Evolutionary conservation across 2,113 vertebrate genomes (phyloP).

Genomic region (Notechis scutatus): DNA sequence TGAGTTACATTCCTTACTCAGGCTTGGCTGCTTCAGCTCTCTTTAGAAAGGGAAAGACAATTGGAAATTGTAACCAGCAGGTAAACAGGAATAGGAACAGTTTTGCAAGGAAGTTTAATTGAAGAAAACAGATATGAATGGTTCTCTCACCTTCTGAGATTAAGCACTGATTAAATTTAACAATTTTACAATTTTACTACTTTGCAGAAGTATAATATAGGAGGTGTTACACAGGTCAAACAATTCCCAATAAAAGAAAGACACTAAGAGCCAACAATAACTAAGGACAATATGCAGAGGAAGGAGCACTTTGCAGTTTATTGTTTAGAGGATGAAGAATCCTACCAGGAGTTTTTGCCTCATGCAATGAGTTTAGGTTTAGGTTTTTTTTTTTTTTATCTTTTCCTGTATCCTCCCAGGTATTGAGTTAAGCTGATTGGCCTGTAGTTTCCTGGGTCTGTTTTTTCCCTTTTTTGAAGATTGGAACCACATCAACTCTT

Average conservation of each 20-base stretch:
- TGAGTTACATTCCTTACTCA: not conserved
- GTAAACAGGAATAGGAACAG: not conserved
- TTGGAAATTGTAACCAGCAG: not conserved
- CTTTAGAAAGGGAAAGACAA: not conserved
- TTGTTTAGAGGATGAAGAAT: not conserved
- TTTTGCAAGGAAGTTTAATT: not conserved
- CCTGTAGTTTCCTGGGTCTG: too few relatives aligned
- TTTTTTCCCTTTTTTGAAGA: too few relatives aligned
- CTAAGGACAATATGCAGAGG: not conserved
- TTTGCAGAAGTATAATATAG: not conserved
- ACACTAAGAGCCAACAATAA: not conserved
- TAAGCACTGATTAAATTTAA: not conserved
- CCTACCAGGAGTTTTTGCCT: not conserved
- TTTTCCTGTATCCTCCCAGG: too few relatives aligned
- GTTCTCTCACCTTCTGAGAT: not conserved
- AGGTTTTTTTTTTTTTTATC: too few relatives aligned
- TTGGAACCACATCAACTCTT: too few relatives aligned
- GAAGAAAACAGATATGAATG: not conserved
- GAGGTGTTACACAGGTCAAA: not conserved
- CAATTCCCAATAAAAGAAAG: not conserved
- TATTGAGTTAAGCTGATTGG: too few relatives aligned
- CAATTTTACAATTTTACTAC: not conserved
- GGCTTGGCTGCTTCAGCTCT: not conserved
- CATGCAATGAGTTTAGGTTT: not conserved
- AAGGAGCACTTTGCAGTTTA: not conserved